Evolutionary conservation across 2,113 vertebrate species (phyloP).

Genomic region (Corynorhinus townsendii): DNA sequence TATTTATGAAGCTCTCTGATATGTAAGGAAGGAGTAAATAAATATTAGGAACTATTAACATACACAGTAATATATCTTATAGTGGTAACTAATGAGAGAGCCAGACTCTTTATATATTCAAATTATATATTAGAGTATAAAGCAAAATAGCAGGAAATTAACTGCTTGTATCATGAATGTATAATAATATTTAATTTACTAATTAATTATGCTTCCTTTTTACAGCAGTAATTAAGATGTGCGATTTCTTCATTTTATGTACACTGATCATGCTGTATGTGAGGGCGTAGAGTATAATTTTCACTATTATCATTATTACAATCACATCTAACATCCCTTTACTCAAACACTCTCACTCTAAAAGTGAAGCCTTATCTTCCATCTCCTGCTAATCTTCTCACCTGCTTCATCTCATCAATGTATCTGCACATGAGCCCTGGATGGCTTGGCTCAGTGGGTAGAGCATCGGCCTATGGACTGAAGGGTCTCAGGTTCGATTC

Average conservation of each 20-base stretch:
- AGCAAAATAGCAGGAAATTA: conserved; percentile 13
- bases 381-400: background rate
- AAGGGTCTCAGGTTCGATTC: too few relatives aligned
- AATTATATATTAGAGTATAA: background rate
- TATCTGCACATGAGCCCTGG: background rate
- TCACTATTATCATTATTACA: background rate
- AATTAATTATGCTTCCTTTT: background rate
- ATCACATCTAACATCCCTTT: background rate
- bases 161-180: background rate
- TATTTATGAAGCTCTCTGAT: background rate
- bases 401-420: background rate
- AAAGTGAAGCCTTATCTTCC: background rate
- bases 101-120: background rate
- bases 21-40: background rate
- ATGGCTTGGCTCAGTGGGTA: too few relatives aligned
- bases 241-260: background rate
- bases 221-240: background rate
- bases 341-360: background rate
- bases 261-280: background rate
- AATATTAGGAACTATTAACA: background rate
- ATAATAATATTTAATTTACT: conserved; percentile 17
- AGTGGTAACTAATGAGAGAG: background rate
- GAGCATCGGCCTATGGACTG: too few relatives aligned
- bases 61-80: background rate
- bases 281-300: background rate